Percentiles rank a stretch among this genome's conserved stretches.
These are phyloP conservation scores for Solea senegalensis DNA, from an alignment of 2,113 vertebrate genomes.

Conservation along the genomic window DNA sequence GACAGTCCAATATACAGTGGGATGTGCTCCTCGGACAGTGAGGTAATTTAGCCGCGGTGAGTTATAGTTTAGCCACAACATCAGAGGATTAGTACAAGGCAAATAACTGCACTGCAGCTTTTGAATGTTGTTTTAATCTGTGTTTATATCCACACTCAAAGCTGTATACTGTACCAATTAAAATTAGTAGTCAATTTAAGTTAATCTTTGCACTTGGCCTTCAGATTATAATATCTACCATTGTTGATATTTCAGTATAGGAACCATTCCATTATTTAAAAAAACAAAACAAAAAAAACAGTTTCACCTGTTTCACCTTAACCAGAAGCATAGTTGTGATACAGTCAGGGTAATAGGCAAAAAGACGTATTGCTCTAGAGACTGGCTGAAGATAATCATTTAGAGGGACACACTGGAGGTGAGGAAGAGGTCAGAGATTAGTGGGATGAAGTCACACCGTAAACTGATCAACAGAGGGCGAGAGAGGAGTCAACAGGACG, in stretches of 20 bases:
- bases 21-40: slow-evolving; percentile 21
- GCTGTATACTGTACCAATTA: no score
- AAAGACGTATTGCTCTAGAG: slow-evolving; percentile 42
- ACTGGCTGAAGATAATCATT: slow-evolving; percentile 29
- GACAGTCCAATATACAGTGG: slow-evolving; percentile 32
- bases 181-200: no score
- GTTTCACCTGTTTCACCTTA: background rate
- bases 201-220: background rate
- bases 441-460: slow-evolving; percentile 1
- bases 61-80: slow-evolving; percentile 8
- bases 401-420: slow-evolving; percentile 10
- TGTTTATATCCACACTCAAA: background rate
- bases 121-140: slow-evolving; percentile 4
- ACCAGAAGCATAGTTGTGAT: slow-evolving; percentile 51
- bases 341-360: slow-evolving; percentile 42
- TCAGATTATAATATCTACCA: background rate
- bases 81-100: slow-evolving; percentile 5
- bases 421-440: slow-evolving; percentile 18
- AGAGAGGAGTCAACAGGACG: slow-evolving; percentile 7
- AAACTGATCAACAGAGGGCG: slow-evolving; percentile 7
- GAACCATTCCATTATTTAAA: no score
- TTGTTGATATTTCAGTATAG: slow-evolving; percentile 5
- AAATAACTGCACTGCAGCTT: background rate
- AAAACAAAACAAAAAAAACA: no score
- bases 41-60: slow-evolving; percentile 39